These are phyloP conservation scores for Drosophila peninsularis DNA, from an alignment of 2,888 invertebrate species.

Conservation along the genomic window DNA sequence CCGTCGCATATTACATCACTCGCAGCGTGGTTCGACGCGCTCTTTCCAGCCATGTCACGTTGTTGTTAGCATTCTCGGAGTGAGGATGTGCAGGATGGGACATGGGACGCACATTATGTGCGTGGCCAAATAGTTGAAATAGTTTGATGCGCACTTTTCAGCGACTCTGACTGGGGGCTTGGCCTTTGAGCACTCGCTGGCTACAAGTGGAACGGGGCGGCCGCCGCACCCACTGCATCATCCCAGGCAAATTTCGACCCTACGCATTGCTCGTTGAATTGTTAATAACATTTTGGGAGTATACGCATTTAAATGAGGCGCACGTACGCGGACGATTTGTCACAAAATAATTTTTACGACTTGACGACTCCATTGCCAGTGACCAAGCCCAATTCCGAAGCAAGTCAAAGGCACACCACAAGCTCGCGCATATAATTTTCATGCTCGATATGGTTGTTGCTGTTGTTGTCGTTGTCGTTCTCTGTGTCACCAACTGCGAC, in stretches of 20 bases:
- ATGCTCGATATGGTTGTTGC: slow-evolving; percentile 8
- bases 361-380: slow-evolving; percentile 78
- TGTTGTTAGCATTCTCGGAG: slow-evolving; percentile 67
- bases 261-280: slow-evolving; percentile 62
- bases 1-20: slow-evolving; percentile 74
- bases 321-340: slow-evolving; percentile 84
- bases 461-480: slow-evolving; percentile 17
- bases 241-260: slow-evolving; percentile 7
- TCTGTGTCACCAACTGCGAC: slow-evolving; percentile 62
- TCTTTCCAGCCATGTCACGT: slow-evolving; percentile 73
- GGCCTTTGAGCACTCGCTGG: slow-evolving; percentile 55
- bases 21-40: slow-evolving; percentile 24
- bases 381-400: slow-evolving; percentile 51
- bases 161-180: slow-evolving; percentile 65
- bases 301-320: slow-evolving; percentile 81
- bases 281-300: slow-evolving; percentile 76
- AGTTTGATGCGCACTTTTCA: slow-evolving; percentile 80
- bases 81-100: background rate
- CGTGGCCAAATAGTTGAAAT: slow-evolving; percentile 77
- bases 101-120: slow-evolving; percentile 60
- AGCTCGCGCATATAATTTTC: slow-evolving; percentile 57
- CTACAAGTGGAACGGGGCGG: background rate
- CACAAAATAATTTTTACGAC: slow-evolving; percentile 85
- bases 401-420: slow-evolving; percentile 12
- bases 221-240: slow-evolving; percentile 1